Conservation (phyloP, 1,140 invertebrate species). For the Drosophila nikananu region DNA sequence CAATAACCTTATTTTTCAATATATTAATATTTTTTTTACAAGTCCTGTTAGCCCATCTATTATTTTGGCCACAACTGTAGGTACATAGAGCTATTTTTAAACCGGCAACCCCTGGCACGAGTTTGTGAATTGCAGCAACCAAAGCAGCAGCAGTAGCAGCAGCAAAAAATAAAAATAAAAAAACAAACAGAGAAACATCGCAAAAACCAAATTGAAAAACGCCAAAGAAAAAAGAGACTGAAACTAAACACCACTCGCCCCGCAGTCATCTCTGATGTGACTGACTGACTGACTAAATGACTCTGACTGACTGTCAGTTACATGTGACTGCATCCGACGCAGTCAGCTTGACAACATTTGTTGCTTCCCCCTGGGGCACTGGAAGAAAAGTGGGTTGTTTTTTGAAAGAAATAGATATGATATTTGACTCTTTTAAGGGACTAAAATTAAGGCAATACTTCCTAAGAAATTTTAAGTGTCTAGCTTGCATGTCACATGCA, state of each 20-base stretch:
- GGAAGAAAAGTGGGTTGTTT: not conserved
- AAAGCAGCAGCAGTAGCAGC: constrained; percentile 34
- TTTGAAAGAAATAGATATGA: not conserved
- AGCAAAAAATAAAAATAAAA: not conserved
- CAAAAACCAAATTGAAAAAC: constrained; percentile 60
- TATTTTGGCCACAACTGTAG: constrained; percentile 24
- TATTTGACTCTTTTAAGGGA: not conserved
- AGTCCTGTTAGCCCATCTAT: not conserved
- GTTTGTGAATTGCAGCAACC: constrained; percentile 65
- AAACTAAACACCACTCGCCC: constrained; percentile 38
- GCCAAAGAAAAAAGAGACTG: constrained; percentile 40
- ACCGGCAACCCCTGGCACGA: constrained; percentile 65
- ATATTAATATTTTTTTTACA: not conserved
- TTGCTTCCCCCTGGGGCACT: constrained; percentile 9
- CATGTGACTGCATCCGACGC: constrained; percentile 74
- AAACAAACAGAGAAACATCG: constrained; percentile 43
- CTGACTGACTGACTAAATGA: constrained; percentile 81
- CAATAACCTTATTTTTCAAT: not conserved
- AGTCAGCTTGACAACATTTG: constrained; percentile 53
- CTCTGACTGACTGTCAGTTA: constrained; percentile 72
- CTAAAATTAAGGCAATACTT: not conserved
- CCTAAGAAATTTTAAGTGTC: not conserved
- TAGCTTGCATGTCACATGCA: too few relatives aligned
- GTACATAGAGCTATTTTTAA: constrained; percentile 51
- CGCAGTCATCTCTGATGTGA: constrained; percentile 56